Percentiles rank a stretch among this genome's conserved stretches.
Conservation (phyloP, 53 echinoderm and acorn worm genomes). For the Stichopus horrens region DNA sequence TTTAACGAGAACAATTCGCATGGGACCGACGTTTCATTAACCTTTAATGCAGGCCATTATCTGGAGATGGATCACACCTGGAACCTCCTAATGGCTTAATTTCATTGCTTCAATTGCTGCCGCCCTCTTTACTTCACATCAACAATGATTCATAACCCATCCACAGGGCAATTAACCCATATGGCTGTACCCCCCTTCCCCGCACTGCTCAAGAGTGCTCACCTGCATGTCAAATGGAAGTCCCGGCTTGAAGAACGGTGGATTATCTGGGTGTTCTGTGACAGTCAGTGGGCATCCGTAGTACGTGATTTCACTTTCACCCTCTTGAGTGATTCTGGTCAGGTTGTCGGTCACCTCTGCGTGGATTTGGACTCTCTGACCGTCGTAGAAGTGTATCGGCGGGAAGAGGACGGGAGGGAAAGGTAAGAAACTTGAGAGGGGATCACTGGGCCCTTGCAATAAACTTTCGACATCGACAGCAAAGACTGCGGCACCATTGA, state of each 20-base stretch:
- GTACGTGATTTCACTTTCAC: neutral
- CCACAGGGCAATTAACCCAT: too few species aligned
- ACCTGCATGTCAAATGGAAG: slow-evolving; percentile 56
- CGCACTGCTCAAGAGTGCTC: neutral
- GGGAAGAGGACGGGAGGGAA: neutral
- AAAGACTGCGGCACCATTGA: neutral
- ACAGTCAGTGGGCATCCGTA: slow-evolving; percentile 52
- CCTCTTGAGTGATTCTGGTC: slow-evolving; percentile 54
- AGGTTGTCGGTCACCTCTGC: slow-evolving; percentile 65
- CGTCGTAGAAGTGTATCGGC: neutral
- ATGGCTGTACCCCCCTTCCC: too few species aligned
- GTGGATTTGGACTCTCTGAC: neutral
- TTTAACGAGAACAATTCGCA: too few species aligned
- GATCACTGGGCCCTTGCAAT: neutral
- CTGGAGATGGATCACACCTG: too few species aligned
- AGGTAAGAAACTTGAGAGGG: neutral
- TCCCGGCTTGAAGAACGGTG: slow-evolving; percentile 64
- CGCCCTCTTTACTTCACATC: too few species aligned
- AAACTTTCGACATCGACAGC: neutral
- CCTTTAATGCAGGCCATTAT: too few species aligned
- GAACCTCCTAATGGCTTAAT: too few species aligned
- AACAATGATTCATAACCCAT: too few species aligned
- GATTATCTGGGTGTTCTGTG: slow-evolving; percentile 47
- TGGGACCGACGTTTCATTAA: too few species aligned
- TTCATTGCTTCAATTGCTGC: too few species aligned